These are phyloP conservation scores for Hippopotamus amphibius DNA, from an alignment of 2,113 vertebrate genomes.

Conservation along the genomic window DNA sequence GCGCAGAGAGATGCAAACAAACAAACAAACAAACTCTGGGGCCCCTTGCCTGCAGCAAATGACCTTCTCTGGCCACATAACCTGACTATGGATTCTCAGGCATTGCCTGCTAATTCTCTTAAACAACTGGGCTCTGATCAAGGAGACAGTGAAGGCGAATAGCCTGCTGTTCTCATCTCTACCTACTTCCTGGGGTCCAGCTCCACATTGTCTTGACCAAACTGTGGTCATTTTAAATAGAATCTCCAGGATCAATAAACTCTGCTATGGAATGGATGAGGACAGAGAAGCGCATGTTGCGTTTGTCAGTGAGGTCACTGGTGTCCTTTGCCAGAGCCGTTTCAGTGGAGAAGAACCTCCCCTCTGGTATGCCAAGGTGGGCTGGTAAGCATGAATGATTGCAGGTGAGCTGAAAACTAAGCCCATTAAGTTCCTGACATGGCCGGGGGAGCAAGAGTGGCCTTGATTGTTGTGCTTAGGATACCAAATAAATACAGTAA, in stretches of 20 bases:
- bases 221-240: constrained; percentile 19
- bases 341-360: neutral
- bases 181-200: neutral
- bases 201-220: neutral
- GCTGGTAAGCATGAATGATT: neutral
- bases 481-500: neutral
- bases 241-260: neutral
- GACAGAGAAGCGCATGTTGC: neutral
- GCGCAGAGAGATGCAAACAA: too few species aligned
- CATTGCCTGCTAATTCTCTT: neutral
- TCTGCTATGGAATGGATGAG: neutral
- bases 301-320: neutral
- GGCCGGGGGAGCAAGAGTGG: neutral
- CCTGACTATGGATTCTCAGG: neutral
- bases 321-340: neutral
- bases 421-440: neutral
- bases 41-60: neutral
- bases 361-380: accelerated
- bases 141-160: neutral
- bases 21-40: too few species aligned
- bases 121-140: neutral
- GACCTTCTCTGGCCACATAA: neutral
- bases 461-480: neutral
- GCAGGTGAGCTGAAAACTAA: neutral
- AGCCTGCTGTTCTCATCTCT: neutral